Evolutionary conservation across 2,113 vertebrate genomes (phyloP).

Genomic region (Pseudopodoces humilis): DNA sequence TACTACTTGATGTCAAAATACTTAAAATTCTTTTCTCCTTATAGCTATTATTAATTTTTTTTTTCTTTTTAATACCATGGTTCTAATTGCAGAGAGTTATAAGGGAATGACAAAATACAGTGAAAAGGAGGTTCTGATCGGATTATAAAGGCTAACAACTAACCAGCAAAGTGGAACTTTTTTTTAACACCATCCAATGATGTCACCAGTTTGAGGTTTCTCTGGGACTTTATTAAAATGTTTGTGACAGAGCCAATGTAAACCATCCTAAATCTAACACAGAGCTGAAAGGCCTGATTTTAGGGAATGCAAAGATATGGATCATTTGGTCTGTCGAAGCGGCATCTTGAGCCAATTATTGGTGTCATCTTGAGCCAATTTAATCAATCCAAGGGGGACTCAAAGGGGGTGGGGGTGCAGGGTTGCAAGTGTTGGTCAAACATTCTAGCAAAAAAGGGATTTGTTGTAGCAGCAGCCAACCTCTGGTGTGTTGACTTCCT

Average conservation of each 20-base stretch:
- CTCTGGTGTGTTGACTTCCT: conserved; percentile 43
- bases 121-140: conserved; percentile 44
- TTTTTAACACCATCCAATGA: conserved; percentile 88
- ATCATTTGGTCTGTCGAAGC: conserved; percentile 91
- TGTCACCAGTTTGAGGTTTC: conserved; percentile 93
- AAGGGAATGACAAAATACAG: conserved; percentile 70
- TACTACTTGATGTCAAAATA: conserved; percentile 79
- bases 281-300: conserved; percentile 91
- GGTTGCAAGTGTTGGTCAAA: conserved; percentile 93
- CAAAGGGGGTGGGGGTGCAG: conserved; percentile 76
- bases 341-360: conserved; percentile 99
- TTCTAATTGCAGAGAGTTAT: conserved; percentile 68
- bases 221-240: conserved; percentile 93
- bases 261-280: conserved; percentile 96
- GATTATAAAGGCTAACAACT: conserved; percentile 73
- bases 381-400: conserved; percentile 94
- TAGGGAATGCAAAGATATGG: conserved; percentile 95
- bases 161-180: conserved; percentile 75
- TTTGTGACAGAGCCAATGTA: conserved; percentile 97
- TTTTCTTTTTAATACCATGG: conserved; percentile 43
- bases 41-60: conserved; percentile 48
- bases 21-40: conserved; percentile 61
- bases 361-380: conserved; percentile 99
- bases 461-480: conserved; percentile 60
- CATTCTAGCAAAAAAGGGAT: conserved; percentile 79